Percentiles rank a stretch among this genome's conserved stretches.
Conservation (phyloP, 2,888 invertebrate genomes). For the Syrista parreyssii region DNA sequence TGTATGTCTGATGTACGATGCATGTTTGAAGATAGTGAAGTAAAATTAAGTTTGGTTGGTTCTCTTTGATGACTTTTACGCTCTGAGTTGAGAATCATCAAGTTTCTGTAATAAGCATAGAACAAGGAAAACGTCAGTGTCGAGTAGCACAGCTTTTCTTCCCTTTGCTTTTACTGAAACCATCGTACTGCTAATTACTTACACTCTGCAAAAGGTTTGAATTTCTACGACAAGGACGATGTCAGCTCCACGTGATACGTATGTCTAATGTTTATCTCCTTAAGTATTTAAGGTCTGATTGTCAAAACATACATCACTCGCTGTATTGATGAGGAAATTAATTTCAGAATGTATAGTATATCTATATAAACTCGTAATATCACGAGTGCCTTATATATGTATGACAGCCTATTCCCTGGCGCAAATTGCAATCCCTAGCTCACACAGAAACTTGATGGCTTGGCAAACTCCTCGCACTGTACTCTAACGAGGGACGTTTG, state of each 20-base stretch:
- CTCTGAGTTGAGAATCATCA: background rate
- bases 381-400: background rate
- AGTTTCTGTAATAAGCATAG: background rate
- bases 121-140: background rate
- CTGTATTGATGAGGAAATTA: constrained; percentile 33
- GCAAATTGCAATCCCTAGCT: constrained; percentile 5
- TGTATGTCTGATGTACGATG: background rate
- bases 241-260: background rate
- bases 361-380: constrained; percentile 33
- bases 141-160: background rate
- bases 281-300: background rate
- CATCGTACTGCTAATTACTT: background rate
- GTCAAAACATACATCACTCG: background rate
- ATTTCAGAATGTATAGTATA: constrained; percentile 29
- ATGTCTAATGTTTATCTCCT: background rate
- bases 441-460: background rate
- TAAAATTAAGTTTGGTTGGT: background rate
- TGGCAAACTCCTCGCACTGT: background rate
- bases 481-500: background rate
- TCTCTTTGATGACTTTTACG: background rate
- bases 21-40: background rate
- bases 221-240: background rate
- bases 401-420: background rate
- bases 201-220: background rate
- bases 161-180: background rate